Conservation (phyloP, 2,797 vertebrate genomes). For the Sebastes steindachneri region DNA sequence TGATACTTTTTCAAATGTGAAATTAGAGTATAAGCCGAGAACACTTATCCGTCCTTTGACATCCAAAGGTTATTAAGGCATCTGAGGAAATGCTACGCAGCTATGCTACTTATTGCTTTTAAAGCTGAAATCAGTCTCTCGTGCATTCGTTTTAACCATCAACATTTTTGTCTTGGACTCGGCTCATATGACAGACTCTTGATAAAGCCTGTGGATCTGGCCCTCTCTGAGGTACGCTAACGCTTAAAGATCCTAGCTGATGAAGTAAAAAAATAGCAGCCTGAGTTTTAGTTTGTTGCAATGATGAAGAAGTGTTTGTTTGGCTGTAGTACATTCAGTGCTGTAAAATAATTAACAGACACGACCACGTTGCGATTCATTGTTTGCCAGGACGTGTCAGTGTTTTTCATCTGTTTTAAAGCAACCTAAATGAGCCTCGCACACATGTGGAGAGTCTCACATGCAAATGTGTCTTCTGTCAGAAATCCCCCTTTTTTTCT, state of each 20-base stretch:
- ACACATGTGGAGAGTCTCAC: slow-evolving; percentile 33
- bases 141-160: slow-evolving; percentile 31
- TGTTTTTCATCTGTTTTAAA: slow-evolving; percentile 44
- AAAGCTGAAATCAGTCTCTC: slow-evolving; percentile 27
- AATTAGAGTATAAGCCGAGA: background rate
- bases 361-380: slow-evolving; percentile 10
- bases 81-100: background rate
- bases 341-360: slow-evolving; percentile 43
- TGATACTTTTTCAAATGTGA: slow-evolving; percentile 15
- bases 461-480: slow-evolving; percentile 23
- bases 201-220: slow-evolving; percentile 15
- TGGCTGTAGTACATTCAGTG: slow-evolving; percentile 28
- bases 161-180: slow-evolving; percentile 30
- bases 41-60: slow-evolving; percentile 7
- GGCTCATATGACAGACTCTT: slow-evolving; percentile 8
- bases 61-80: slow-evolving; percentile 5
- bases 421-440: slow-evolving; percentile 21
- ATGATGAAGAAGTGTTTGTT: slow-evolving; percentile 56
- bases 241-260: slow-evolving; percentile 13
- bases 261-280: slow-evolving; percentile 29
- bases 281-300: slow-evolving; percentile 19
- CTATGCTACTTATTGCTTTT: slow-evolving; percentile 1
- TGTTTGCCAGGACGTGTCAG: slow-evolving; percentile 33
- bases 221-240: slow-evolving; percentile 4
- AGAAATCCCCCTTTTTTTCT: background rate